Conservation (phyloP, 1,140 invertebrate species). For the Argopecten irradians region DNA sequence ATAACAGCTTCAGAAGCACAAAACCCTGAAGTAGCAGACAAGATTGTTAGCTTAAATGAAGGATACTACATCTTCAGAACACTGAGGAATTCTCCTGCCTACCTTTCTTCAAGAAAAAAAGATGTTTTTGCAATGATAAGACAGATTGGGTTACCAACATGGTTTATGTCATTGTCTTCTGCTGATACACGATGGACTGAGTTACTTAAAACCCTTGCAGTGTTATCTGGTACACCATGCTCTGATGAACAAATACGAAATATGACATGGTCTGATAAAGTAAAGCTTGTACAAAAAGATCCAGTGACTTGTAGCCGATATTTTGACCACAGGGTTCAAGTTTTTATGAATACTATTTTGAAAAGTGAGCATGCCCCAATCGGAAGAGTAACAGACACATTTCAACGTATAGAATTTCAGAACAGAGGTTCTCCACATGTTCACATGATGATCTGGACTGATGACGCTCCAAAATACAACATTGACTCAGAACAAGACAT, state of each 20-base stretch:
- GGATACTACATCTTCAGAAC: slow-evolving; percentile 43
- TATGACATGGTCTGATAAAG: slow-evolving; percentile 33
- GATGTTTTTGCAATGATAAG: slow-evolving; percentile 54
- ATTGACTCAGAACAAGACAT: not conserved
- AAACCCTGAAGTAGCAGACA: not conserved
- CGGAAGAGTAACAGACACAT: slow-evolving; percentile 19
- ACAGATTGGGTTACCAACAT: slow-evolving; percentile 50
- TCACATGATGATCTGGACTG: slow-evolving; percentile 42
- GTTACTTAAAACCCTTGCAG: slow-evolving; percentile 46
- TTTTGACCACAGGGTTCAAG: slow-evolving; percentile 46
- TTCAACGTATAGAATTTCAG: slow-evolving; percentile 27
- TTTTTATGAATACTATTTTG: slow-evolving; percentile 26
- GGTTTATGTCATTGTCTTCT: slow-evolving; percentile 40
- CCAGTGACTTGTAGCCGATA: slow-evolving; percentile 42
- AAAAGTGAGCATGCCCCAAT: slow-evolving; percentile 28
- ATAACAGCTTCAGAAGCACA: not conserved
- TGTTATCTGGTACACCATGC: slow-evolving; percentile 24
- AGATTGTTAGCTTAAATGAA: slow-evolving; percentile 37
- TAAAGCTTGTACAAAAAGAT: slow-evolving; percentile 30
- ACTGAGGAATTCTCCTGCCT: slow-evolving; percentile 44
- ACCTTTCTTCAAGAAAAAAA: slow-evolving; percentile 43
- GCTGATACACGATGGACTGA: slow-evolving; percentile 47
- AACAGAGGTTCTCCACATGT: slow-evolving; percentile 39
- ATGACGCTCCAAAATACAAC: slow-evolving; percentile 29
- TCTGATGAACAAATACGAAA: slow-evolving; percentile 31